Base-by-base conservation (phyloP, 2,797 vertebrate species). In the Eulemur mongoz region DNA sequence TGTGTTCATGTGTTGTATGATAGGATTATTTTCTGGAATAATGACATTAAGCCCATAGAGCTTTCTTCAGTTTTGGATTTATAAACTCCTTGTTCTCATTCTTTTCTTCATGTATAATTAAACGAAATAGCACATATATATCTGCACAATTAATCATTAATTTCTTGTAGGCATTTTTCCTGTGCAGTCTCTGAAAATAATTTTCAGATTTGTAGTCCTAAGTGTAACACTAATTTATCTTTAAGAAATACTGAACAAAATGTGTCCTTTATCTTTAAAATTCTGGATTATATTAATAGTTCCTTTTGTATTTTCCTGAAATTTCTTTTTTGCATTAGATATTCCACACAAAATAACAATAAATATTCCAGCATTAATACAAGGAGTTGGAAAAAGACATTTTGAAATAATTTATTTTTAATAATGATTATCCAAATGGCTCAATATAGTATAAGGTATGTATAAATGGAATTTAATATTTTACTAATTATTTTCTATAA, bases 11-110 rank as follows among this genome's bases (percentile, higher is more conserved):
- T 80, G 91, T 81, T 87, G 10, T 63, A 52, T 38, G 22, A 63
- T 63, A 94, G 40, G 80, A 95, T 96, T 94, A 83, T 95, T 93
- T 97, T 83, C 57, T 83, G 30, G 6, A 93, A 17, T 52, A 90
- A 96, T 90, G 80, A 67, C 72, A 78, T 69, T 54, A 72, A 93
- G 45, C 52, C 69, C 69, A 78, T 2, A 88, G 84, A 80, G 30
- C 57, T 88, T 96, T 92, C 90, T 92, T 75, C 30, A 93, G 0
- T 70, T 97, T 89, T 14, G 30, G 85, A 97, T 63, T 92, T 92
- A 96, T 22, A 67, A 91, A 67, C 27, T 75, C 12, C 12, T 40
- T 96, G 61, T 89, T 93, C 83, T 97, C 80, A 85, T 94, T 90
- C 78, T 15, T 92, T 95, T 86, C 35, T 79, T 89, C 90, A 65